These are phyloP conservation scores for Callospermophilus lateralis DNA, from an alignment of 2,113 vertebrate genomes.

Conservation along the genomic window DNA sequence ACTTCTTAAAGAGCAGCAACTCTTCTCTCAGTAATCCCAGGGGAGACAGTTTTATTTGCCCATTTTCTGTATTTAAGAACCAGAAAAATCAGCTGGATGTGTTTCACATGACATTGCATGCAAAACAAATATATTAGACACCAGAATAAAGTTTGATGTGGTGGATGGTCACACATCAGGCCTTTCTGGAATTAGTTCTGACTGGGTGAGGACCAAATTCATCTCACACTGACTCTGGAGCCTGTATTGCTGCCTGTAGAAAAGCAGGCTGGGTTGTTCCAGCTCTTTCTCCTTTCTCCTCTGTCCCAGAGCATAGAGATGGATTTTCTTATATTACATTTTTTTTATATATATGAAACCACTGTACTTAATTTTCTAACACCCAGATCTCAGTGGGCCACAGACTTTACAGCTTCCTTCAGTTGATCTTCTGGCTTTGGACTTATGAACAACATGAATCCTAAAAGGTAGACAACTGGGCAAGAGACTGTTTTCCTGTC, in stretches of 20 bases:
- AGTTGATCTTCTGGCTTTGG: neutral
- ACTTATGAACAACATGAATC: neutral
- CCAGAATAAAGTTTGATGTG: too few relatives aligned
- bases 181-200: too few relatives aligned
- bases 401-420: neutral
- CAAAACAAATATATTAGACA: neutral
- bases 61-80: neutral
- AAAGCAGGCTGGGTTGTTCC: too few relatives aligned
- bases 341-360: too few relatives aligned
- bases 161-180: too few relatives aligned
- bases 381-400: accelerated
- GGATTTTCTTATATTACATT: neutral
- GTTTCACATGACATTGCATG: accelerated
- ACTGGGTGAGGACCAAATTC: too few relatives aligned
- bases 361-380: neutral
- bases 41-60: too few relatives aligned
- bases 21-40: too few relatives aligned
- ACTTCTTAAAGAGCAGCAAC: too few relatives aligned
- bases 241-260: neutral
- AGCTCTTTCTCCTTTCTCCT: too few relatives aligned
- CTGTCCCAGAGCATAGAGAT: neutral
- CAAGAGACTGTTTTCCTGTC: accelerated
- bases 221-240: too few relatives aligned
- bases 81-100: neutral
- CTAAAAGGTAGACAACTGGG: accelerated